Base-by-base conservation (phyloP, 2,888 invertebrate genomes). In the Pyrrhosoma nymphula region DNA sequence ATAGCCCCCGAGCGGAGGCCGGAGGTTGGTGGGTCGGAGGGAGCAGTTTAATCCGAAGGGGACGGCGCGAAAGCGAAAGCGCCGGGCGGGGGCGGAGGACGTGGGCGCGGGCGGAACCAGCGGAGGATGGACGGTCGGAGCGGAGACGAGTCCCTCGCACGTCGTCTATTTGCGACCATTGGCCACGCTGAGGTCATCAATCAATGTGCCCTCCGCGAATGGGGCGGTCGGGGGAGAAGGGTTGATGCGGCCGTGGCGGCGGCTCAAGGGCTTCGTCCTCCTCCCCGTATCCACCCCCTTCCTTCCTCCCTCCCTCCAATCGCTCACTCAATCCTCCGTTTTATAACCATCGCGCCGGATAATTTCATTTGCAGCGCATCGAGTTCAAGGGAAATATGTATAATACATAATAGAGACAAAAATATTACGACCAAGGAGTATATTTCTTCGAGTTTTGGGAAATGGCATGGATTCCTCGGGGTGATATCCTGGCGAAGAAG, bases 241-340 rank as follows among this genome's bases (percentile, higher is more conserved):
- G 69, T 69, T n/a, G 8, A 23, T 8, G 26, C n/a, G 47, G 47
- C 47, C 47, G 47, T 47, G 6, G 26, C n/a, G 69, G 26, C 8
- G 69, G 69, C 69, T n/a, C 69, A 69, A 69, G 69, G 69, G 69
- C 69, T 91, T 47, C 39, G 6, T 91, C 39, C 63, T 39, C 39
- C 56, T 2, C 95, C 96, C 93, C 95, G 60, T 91, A 88, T 95
- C 95, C 95, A 95, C 96, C 95, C 90, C 56, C 95, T 95, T 95
- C 26, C 82, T 93, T 90, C 93, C 88, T 89, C 56, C 95, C 95
- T 95, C 90, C 91, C 95, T 23, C 16, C 47, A 4, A 14, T 55
- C 26, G 35, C n/a, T 14, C 26, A 0, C 47, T 47, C 47, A 12
- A 39, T 47, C 8, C 63, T 93, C 4, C 47, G 69, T 47, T n/a